Evolutionary conservation across 2,888 invertebrate genomes (phyloP).

Genomic region (Cosmorhoe ocellata): DNA sequence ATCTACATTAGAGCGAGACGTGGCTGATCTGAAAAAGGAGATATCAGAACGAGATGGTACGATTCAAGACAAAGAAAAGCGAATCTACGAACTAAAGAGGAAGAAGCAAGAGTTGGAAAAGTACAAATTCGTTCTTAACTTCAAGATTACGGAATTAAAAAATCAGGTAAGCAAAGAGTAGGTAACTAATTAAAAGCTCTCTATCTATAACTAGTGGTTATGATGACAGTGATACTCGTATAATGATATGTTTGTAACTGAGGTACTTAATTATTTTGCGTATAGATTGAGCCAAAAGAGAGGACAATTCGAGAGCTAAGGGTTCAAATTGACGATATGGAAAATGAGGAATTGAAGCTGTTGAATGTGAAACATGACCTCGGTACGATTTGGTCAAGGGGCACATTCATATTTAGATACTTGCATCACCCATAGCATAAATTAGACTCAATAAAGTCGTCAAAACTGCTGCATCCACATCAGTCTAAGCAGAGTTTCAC

Average conservation of each 20-base stretch:
- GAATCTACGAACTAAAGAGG: constrained; percentile 91
- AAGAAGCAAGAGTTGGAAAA: constrained; percentile 95
- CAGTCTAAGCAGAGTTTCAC: no score
- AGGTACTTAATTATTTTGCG: constrained; percentile 16
- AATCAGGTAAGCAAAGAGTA: constrained; percentile 77
- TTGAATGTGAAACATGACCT: constrained; percentile 73
- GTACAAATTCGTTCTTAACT: constrained; percentile 94
- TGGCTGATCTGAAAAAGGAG: constrained; percentile 91
- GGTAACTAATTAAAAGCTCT: no score
- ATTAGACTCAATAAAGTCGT: no score
- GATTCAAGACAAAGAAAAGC: constrained; percentile 92
- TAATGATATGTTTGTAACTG: not conserved
- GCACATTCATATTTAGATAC: constrained; percentile 16
- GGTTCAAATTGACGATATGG: constrained; percentile 92
- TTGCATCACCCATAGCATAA: no score
- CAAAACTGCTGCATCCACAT: no score
- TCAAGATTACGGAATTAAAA: constrained; percentile 94
- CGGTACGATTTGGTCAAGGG: constrained; percentile 53
- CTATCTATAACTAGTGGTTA: no score
- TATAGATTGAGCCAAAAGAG: constrained; percentile 92
- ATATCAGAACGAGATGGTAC: constrained; percentile 91
- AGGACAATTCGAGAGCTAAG: constrained; percentile 90
- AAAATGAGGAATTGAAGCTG: constrained; percentile 89
- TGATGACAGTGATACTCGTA: not conserved
- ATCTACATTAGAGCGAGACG: constrained; percentile 88